Evolutionary conservation across 2,888 invertebrate genomes (phyloP).

Genomic region (Apotomis betuletana): DNA sequence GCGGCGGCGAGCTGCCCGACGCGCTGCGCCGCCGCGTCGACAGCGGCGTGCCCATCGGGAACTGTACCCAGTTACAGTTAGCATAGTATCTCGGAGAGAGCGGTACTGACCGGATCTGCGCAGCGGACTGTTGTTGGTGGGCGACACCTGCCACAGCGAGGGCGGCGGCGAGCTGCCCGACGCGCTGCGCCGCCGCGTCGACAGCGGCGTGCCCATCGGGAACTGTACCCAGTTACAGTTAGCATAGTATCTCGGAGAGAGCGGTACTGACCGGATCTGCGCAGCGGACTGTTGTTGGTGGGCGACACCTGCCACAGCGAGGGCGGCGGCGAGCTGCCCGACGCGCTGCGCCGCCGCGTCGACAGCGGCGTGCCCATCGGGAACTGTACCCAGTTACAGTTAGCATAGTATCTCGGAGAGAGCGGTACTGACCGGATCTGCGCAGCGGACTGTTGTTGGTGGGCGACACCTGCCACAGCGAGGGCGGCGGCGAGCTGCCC

Average conservation of each 20-base stretch:
- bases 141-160: slow-evolving; percentile 93
- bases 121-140: slow-evolving; percentile 89
- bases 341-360: slow-evolving; percentile 85
- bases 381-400: slow-evolving; percentile 42
- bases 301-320: slow-evolving; percentile 94
- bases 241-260: too few species aligned
- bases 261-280: slow-evolving; percentile 84
- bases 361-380: slow-evolving; percentile 93
- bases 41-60: slow-evolving; percentile 92
- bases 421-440: slow-evolving; percentile 82
- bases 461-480: slow-evolving; percentile 93
- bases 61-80: not conserved
- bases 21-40: slow-evolving; percentile 86
- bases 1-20: slow-evolving; percentile 88
- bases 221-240: not conserved
- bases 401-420: not conserved
- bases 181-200: slow-evolving; percentile 85
- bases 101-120: slow-evolving; percentile 85
- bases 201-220: slow-evolving; percentile 92
- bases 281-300: slow-evolving; percentile 88
- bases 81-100: too few species aligned
- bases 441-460: slow-evolving; percentile 89
- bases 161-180: slow-evolving; percentile 89
- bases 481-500: slow-evolving; percentile 88
- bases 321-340: slow-evolving; percentile 88